Percentiles rank a stretch among this genome's conserved stretches.
Conservation (phyloP, 2,113 vertebrate genomes). For the Apistogramma diplotaenia region DNA sequence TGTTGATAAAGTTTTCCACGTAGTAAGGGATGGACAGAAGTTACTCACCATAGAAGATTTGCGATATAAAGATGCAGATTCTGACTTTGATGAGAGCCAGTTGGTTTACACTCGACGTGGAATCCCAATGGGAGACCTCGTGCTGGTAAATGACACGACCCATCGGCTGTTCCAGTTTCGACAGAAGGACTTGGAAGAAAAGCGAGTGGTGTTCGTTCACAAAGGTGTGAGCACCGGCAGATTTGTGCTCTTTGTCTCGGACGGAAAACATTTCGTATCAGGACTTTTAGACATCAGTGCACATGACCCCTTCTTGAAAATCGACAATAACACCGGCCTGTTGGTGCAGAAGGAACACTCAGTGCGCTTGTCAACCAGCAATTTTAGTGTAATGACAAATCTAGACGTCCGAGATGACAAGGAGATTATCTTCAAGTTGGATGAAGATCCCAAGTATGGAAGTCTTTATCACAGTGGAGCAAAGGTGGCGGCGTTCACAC, state of each 20-base stretch:
- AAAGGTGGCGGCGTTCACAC: slow-evolving; percentile 77
- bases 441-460: slow-evolving; percentile 77
- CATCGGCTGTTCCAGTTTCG: slow-evolving; percentile 85
- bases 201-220: slow-evolving; percentile 84
- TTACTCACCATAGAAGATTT: slow-evolving; percentile 85
- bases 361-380: slow-evolving; percentile 70
- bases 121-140: slow-evolving; percentile 87
- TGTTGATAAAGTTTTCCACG: slow-evolving; percentile 83
- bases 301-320: slow-evolving; percentile 79
- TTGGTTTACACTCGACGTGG: slow-evolving; percentile 84
- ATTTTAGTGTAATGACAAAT: slow-evolving; percentile 85
- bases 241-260: slow-evolving; percentile 90
- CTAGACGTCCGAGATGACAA: slow-evolving; percentile 81
- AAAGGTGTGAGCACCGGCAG: slow-evolving; percentile 77
- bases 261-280: slow-evolving; percentile 84
- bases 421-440: slow-evolving; percentile 77
- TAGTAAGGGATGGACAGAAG: slow-evolving; percentile 81
- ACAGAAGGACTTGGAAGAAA: slow-evolving; percentile 83
- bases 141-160: slow-evolving; percentile 78
- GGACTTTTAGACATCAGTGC: slow-evolving; percentile 85
- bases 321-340: slow-evolving; percentile 83
- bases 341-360: slow-evolving; percentile 83
- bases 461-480: slow-evolving; percentile 71
- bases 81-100: slow-evolving; percentile 84
- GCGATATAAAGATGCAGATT: slow-evolving; percentile 84